Base-by-base conservation (phyloP, 2,797 vertebrate genomes). In the Takifugu ocellatus region DNA sequence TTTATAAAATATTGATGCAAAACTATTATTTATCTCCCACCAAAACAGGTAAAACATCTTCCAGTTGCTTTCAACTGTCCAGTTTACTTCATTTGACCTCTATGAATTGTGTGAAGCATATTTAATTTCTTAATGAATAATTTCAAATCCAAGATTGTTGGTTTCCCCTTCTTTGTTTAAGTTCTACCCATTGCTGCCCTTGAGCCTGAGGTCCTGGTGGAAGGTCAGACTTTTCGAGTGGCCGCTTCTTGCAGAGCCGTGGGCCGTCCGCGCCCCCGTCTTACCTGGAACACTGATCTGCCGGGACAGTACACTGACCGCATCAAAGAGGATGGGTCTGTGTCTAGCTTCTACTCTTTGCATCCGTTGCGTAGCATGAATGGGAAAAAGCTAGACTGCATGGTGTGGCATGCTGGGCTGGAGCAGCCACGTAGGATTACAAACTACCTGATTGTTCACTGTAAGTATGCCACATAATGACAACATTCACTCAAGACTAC, bases 241-340 rank as follows among this genome's bases (percentile, higher is more conserved):
- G 95, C 90, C 0, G 95, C 96, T 1, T 89, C 90, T 7, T 98
- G 96, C 71, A 94, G 94, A 0, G 92, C 96, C 0, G 90, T 94
- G 61, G 96, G 92, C 3, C 91, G 72, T 54, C 96, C 95, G 0
- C 52, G 82, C 10, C 93, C 96, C 16, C 69, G 16, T 0, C 88
- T 98, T 60, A 87, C 87, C 54, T 98, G 96, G 96, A 93, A 96
- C 78, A 95, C 94, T 0, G 90, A 94, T 3, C 80, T 98, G 68
- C 80, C 73, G 0, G 96, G 96, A 11, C 81, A 64, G 3, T 17
- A 68, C 0, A 75, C 83, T 33, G 90, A 86, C 68, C 91, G 89
- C 24, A 83, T 50, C 39, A 89, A 81, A 0, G 83, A 70, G 9
- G 91, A 88, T 0, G 89, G 93, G 0, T 85, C 93, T 0, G 89